Conservation (phyloP, 2,888 invertebrate species). For the Quadriops clusia region DNA sequence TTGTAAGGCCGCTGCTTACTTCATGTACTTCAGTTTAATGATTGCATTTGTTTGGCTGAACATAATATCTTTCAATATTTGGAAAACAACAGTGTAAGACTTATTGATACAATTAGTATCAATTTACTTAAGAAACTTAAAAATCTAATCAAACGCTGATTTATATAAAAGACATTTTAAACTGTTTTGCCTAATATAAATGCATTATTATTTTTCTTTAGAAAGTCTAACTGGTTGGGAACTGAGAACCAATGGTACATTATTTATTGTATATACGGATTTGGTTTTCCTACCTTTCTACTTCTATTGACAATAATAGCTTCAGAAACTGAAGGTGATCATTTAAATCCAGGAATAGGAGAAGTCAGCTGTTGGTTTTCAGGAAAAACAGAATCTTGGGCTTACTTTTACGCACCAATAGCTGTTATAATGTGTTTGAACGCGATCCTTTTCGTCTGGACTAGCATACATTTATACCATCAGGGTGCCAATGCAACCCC, state of each 20-base stretch:
- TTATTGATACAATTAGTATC: background rate
- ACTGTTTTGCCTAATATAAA: background rate
- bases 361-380: slow-evolving; percentile 39
- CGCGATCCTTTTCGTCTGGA: slow-evolving; percentile 45
- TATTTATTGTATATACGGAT: slow-evolving; percentile 47
- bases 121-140: slow-evolving; percentile 1
- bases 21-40: slow-evolving; percentile 41
- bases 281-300: slow-evolving; percentile 45
- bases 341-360: slow-evolving; percentile 49
- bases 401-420: slow-evolving; percentile 59
- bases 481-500: slow-evolving; percentile 40
- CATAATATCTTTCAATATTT: slow-evolving; percentile 55
- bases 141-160: too few species aligned
- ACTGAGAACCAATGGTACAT: slow-evolving; percentile 43
- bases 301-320: slow-evolving; percentile 41
- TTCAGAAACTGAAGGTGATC: slow-evolving; percentile 42
- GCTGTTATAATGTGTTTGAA: slow-evolving; percentile 45
- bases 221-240: slow-evolving; percentile 27
- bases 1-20: slow-evolving; percentile 41
- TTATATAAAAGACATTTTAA: too few species aligned
- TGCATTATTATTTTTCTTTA: slow-evolving; percentile 17
- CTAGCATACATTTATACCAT: slow-evolving; percentile 45
- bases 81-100: slow-evolving; percentile 52
- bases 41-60: slow-evolving; percentile 64
- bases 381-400: slow-evolving; percentile 33